Evolutionary conservation across 1,140 invertebrate species (phyloP).

Genomic region (Macrobrachium nipponense): DNA sequence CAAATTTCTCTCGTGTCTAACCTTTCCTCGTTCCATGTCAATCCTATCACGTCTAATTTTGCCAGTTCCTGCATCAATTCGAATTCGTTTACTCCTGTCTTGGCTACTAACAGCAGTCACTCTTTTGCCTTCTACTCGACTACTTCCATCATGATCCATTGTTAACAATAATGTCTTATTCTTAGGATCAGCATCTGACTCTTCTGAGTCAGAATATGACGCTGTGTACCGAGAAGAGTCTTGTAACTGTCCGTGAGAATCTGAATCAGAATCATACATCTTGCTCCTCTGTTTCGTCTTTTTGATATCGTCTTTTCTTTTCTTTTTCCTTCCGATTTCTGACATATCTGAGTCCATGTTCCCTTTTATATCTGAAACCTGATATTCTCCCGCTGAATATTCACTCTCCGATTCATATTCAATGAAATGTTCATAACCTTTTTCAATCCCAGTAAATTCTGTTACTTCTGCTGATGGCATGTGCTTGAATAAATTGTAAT

Average conservation of each 20-base stretch:
- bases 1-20: slow-evolving; percentile 71
- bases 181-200: slow-evolving; percentile 70
- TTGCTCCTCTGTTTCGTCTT: slow-evolving; percentile 49
- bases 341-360: slow-evolving; percentile 62
- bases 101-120: slow-evolving; percentile 57
- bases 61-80: slow-evolving; percentile 63
- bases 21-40: slow-evolving; percentile 61
- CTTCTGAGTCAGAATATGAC: slow-evolving; percentile 67
- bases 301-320: slow-evolving; percentile 25
- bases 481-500: slow-evolving; percentile 76
- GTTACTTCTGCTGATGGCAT: slow-evolving; percentile 69
- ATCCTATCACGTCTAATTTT: slow-evolving; percentile 68
- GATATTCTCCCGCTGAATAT: slow-evolving; percentile 66
- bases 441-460: slow-evolving; percentile 71
- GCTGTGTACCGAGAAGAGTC: slow-evolving; percentile 30
- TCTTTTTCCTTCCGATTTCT: neutral
- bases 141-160: slow-evolving; percentile 68
- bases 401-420: slow-evolving; percentile 54
- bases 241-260: slow-evolving; percentile 62
- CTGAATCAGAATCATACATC: slow-evolving; percentile 70
- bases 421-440: slow-evolving; percentile 66
- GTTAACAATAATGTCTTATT: slow-evolving; percentile 70
- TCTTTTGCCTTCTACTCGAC: slow-evolving; percentile 58
- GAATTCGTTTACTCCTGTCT: slow-evolving; percentile 61
- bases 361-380: slow-evolving; percentile 71